phyloP scores from a whole-genome alignment of 2,797 vertebrate genomes.

The Notolabrus celidotus region DNA sequence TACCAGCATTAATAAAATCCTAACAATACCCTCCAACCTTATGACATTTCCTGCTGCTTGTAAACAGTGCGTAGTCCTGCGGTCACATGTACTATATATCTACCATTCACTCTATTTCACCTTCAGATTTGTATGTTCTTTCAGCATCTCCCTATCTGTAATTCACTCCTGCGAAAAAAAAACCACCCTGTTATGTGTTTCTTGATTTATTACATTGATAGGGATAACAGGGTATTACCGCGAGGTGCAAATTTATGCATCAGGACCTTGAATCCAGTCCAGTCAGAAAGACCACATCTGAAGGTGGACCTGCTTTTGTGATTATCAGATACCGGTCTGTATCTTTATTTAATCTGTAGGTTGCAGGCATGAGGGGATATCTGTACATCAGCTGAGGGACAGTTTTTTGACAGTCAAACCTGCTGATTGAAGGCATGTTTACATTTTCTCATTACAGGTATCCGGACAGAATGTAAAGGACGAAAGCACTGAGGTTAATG shows the following conservation, averaged over 20 bases:
- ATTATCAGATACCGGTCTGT: conserved; percentile 24
- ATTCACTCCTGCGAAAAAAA: background rate
- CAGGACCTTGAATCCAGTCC: conserved; percentile 20
- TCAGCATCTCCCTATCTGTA: too few species aligned
- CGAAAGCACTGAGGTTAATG: conserved; percentile 7
- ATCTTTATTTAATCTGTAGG: conserved; percentile 1
- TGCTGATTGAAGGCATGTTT: conserved; percentile 6
- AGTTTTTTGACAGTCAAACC: background rate
- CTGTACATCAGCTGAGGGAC: conserved; percentile 8
- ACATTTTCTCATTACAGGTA: background rate
- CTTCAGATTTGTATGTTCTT: too few species aligned
- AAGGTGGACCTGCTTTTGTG: background rate
- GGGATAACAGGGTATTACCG: conserved; percentile 22
- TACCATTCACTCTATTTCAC: too few species aligned
- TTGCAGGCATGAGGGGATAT: conserved; percentile 14
- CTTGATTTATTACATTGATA: conserved; percentile 4
- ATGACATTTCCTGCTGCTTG: background rate
- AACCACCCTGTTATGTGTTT: background rate
- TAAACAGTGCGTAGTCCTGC: background rate
- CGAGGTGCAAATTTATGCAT: conserved; percentile 16
- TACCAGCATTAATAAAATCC: too few species aligned
- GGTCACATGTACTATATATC: background rate
- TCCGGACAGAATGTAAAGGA: background rate
- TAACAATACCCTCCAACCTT: too few species aligned
- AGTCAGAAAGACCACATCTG: conserved; percentile 28